Evolutionary conservation across 53 echinoderm and acorn worm species (phyloP).

Genomic region (Arbacia lixula): DNA sequence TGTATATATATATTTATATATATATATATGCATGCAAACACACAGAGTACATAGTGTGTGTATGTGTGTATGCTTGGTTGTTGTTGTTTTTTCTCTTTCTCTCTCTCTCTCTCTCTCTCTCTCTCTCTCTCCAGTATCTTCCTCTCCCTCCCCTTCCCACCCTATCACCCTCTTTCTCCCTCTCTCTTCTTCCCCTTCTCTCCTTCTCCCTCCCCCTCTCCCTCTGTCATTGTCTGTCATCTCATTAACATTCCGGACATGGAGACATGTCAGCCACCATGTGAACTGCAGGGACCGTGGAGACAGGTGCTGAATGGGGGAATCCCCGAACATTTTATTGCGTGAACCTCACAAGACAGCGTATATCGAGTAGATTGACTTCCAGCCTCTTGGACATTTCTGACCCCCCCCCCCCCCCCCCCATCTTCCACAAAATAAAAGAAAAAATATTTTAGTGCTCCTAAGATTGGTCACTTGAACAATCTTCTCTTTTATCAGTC

Average conservation of each 20-base stretch:
- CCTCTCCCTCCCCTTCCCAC: background rate
- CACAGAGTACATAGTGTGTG: too few species aligned
- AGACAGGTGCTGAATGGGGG: background rate
- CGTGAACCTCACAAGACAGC: background rate
- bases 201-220: background rate
- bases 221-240: background rate
- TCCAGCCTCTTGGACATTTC: too few species aligned
- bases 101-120: background rate
- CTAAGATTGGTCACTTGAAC: too few species aligned
- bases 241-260: background rate
- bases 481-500: too few species aligned
- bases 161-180: background rate
- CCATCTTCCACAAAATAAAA: too few species aligned
- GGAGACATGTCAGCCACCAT: background rate
- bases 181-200: background rate
- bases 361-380: too few species aligned
- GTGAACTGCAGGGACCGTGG: background rate
- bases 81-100: background rate
- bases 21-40: too few species aligned
- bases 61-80: too few species aligned
- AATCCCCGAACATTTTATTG: background rate
- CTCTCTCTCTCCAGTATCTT: background rate
- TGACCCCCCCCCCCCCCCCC: too few species aligned
- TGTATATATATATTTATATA: too few species aligned
- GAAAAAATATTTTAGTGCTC: too few species aligned